Percentiles rank a stretch among this genome's conserved stretches.
These are phyloP conservation scores for Myrmecobius fasciatus DNA, from an alignment of 2,113 vertebrate species.

Conservation along the genomic window DNA sequence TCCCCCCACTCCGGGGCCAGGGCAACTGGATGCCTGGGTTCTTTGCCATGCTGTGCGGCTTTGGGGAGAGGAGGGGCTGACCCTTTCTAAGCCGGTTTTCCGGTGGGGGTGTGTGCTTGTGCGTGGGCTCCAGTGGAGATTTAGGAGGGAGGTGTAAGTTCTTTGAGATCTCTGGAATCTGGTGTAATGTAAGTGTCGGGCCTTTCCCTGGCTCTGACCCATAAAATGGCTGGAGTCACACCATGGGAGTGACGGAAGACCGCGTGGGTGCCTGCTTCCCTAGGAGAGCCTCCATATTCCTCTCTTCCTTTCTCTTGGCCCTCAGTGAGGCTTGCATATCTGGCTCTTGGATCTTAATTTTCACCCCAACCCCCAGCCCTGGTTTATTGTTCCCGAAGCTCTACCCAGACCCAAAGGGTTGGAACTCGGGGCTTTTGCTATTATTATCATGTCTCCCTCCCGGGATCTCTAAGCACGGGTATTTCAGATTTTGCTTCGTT, in stretches of 20 bases:
- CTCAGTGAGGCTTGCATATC: slow-evolving; percentile 17
- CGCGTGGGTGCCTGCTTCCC: background rate
- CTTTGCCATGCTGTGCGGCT: background rate
- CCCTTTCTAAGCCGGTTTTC: slow-evolving; percentile 12
- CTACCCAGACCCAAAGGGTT: background rate
- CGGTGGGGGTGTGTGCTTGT: background rate
- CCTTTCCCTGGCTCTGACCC: background rate
- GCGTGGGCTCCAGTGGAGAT: background rate
- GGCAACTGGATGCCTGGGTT: slow-evolving; percentile 62
- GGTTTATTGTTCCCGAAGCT: background rate
- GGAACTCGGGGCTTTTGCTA: slow-evolving; percentile 23
- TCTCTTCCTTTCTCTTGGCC: background rate
- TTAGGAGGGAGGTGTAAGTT: background rate
- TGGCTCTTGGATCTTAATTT: background rate
- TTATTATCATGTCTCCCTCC: slow-evolving; percentile 34
- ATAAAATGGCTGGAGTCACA: background rate
- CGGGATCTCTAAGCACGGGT: slow-evolving; percentile 54
- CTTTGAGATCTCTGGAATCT: background rate
- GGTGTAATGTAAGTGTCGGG: background rate
- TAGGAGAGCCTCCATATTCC: background rate
- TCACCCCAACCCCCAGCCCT: background rate
- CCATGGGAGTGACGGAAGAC: background rate
- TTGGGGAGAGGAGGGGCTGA: background rate
- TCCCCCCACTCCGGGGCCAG: slow-evolving; percentile 35
- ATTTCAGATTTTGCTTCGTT: slow-evolving; percentile 55